These are phyloP conservation scores for Sebastes elongatus DNA, from an alignment of 2,797 vertebrate species.

Conservation along the genomic window DNA sequence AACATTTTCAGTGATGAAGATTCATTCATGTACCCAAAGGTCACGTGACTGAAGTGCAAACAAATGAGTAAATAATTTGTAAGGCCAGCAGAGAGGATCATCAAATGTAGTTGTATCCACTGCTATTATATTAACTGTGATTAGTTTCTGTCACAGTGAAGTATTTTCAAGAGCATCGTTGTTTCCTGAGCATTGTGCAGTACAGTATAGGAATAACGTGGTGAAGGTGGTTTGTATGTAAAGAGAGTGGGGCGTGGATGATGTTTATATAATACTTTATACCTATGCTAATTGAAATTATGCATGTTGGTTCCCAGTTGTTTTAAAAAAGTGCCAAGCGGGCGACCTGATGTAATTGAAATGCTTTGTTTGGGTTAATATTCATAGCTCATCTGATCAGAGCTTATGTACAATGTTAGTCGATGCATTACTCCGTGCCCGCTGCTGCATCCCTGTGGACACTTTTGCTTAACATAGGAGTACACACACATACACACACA, in stretches of 20 bases:
- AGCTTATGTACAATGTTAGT: slow-evolving; percentile 65
- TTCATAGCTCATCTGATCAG: slow-evolving; percentile 70
- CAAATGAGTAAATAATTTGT: slow-evolving; percentile 3
- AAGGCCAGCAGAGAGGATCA: slow-evolving; percentile 7
- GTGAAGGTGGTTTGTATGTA: slow-evolving; percentile 8
- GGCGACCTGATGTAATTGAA: slow-evolving; percentile 47
- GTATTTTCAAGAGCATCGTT: neutral
- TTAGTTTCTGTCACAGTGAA: slow-evolving; percentile 14
- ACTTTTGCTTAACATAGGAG: slow-evolving; percentile 44
- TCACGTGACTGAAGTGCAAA: neutral
- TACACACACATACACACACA: slow-evolving; percentile 27
- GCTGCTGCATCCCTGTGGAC: slow-evolving; percentile 57
- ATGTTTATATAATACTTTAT: slow-evolving; percentile 56
- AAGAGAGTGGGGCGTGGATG: slow-evolving; percentile 2
- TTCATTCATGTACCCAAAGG: neutral
- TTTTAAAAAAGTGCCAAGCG: slow-evolving; percentile 54
- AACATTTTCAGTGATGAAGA: neutral
- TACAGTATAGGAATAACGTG: neutral
- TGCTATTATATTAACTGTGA: neutral
- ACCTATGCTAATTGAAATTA: slow-evolving; percentile 65
- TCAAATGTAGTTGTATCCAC: slow-evolving; percentile 13
- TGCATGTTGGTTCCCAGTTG: slow-evolving; percentile 48
- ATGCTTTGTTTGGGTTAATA: slow-evolving; percentile 64
- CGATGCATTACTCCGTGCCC: slow-evolving; percentile 57
- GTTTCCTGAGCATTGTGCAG: neutral